Evolutionary conservation across 2,113 vertebrate species (phyloP), one percentile per base, ranked within the genome.

Genomic region (Zapus hudsonius): DNA sequence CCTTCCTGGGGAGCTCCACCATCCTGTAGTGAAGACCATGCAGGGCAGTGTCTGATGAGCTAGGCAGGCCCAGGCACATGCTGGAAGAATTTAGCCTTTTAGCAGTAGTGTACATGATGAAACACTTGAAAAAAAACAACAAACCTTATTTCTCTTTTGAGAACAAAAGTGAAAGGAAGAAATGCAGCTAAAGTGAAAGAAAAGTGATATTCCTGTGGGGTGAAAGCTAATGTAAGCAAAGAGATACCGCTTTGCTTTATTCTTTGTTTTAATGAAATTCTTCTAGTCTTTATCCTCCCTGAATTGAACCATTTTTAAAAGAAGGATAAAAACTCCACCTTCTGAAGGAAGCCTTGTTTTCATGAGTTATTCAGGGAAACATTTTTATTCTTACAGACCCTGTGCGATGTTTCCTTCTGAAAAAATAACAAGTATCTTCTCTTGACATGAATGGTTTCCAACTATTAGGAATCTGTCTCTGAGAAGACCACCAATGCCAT

Each of bases 231-330:
- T 67, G n/a, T 12, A 73, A 81, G 79, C 27, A 55, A 2, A 61
- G 33, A 29, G 42, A 38, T 84, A 47, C 79, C n/a, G 16, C 13
- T 40, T 79, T 76, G n/a, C 76, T 94, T 80, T 74, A 33, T 36
- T 76, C 61, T 79, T 52, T 84, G 75, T 91, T 94, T 93, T 78
- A 94, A 94, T 95, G 87, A 88, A 87, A 75, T 64, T 59, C 11
- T n/a, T 44, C 61, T 69, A 23, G 17, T 69, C 42, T 74, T 90
- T 79, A 87, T 72, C 13, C 36, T 81, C 70, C 27, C 11, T n/a
- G 33, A 40, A 69, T 2, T 36, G 2, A 52, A 23, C 3, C 12
- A 59, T 81, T 93, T 76, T 59, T n/a, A 4, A 29, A 69, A 7
- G 31, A 25, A 66, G 27, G 33, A 20, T 81, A 80, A 94, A 86